Evolutionary conservation across 2,113 vertebrate species (phyloP).

Genomic region (Tupaia chinensis): DNA sequence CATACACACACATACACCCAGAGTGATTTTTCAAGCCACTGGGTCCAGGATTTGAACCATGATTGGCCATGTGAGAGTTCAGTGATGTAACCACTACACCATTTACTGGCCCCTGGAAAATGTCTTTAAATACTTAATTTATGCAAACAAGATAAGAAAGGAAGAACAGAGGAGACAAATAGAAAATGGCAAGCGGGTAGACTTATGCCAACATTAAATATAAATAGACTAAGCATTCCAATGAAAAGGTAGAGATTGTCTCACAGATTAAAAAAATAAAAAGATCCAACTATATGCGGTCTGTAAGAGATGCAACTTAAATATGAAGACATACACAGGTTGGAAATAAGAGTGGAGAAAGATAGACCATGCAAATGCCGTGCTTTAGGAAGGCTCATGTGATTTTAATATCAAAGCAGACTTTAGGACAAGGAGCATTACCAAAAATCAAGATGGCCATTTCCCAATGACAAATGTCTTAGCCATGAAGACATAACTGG

Average conservation of each 20-base stretch:
- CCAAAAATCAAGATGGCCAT: background rate
- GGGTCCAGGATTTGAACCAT: no score
- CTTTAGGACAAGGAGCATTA: background rate
- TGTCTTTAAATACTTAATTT: background rate
- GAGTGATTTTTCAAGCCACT: no score
- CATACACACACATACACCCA: no score
- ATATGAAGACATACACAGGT: background rate
- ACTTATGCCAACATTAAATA: background rate
- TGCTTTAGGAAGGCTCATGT: background rate
- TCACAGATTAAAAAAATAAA: conserved; percentile 6
- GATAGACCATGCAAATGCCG: background rate
- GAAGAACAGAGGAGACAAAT: background rate
- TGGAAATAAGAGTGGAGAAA: background rate
- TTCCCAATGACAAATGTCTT: background rate
- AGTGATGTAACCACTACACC: no score
- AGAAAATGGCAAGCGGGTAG: background rate
- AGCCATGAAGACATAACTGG: background rate
- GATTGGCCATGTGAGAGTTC: no score
- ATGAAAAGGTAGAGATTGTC: conserved; percentile 4
- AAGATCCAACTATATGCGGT: background rate
- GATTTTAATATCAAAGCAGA: background rate
- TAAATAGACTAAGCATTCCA: background rate
- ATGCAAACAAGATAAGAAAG: conserved; percentile 16
- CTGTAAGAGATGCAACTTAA: background rate
- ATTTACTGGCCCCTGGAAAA: background rate